Base-by-base conservation (phyloP, 2,113 vertebrate genomes). In the Takifugu flavidus region DNA sequence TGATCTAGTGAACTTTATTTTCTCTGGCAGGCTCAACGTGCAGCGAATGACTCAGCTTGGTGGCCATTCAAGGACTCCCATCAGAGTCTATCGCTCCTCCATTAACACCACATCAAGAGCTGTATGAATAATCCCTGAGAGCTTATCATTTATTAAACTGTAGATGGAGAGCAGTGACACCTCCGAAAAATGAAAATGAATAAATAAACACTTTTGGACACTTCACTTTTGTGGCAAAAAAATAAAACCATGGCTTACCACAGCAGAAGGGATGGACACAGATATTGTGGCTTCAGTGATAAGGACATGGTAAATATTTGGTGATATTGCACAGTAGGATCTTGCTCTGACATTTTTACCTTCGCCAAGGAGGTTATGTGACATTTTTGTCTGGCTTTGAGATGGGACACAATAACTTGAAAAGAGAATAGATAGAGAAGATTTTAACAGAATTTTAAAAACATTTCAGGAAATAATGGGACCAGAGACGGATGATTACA, bases 1-100 rank as follows among this genome's bases (percentile, higher is more conserved):
- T 85, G 88, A 88, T 90, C 89, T 73, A 82, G 87, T 85, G 86
- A 90, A 91, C 89, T 89, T 90, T 88, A 90, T 89, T 89, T 85
- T 87, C 76, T 70, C 65, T 88, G 85, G 88, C 88, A 89, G 88
- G 77, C 67, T 74, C 74, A 82, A 89, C 85, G 86, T 88, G 87
- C 61, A 28, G 53, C 56, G 87, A 78, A 88, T 90, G 65, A 74
- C 67, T 78, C 66, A 76, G 80, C 56, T 57, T 25, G 11, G 56
- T 49, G 70, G 49, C 77, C 72, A 56, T 77, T 78, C 44, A 8
- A 69, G n/a, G 45, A 56, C 45, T 29, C 26, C 13, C 42, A 58
- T 59, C 10, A 49, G 59, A 67, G 59, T 65, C 67, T 68, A 70
- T 82, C 47, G 82, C 72, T 78, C 65, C 68, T 81, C 84, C 86